Percentiles rank a stretch among this genome's conserved stretches.
These are phyloP conservation scores for Ichneumoninae sp. DNA, from an alignment of 2,888 invertebrate genomes.

Conservation along the genomic window DNA sequence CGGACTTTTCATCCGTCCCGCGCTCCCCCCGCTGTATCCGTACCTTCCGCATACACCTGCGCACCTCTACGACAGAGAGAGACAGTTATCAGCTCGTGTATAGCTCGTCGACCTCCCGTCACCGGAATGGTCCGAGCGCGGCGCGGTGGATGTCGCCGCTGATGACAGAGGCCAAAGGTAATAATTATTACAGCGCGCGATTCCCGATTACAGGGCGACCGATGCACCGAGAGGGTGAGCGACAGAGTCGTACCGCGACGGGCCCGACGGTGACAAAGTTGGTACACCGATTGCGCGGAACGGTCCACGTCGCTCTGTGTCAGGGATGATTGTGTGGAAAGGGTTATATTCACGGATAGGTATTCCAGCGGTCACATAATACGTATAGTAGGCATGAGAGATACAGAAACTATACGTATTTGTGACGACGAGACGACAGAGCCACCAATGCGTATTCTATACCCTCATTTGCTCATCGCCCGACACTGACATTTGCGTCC, in stretches of 20 bases:
- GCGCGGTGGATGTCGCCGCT: slow-evolving; percentile 79
- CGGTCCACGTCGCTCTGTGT: slow-evolving; percentile 37
- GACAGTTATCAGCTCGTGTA: slow-evolving; percentile 38
- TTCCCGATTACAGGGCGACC: slow-evolving; percentile 83
- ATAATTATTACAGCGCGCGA: slow-evolving; percentile 84
- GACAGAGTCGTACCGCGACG: slow-evolving; percentile 67
- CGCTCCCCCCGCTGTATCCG: slow-evolving; percentile 7
- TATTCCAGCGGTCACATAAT: slow-evolving; percentile 19
- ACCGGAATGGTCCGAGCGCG: slow-evolving; percentile 37
- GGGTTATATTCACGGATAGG: slow-evolving; percentile 34
- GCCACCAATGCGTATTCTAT: slow-evolving; percentile 65
- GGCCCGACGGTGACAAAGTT: slow-evolving; percentile 60
- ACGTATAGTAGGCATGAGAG: slow-evolving; percentile 24
- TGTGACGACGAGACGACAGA: slow-evolving; percentile 35
- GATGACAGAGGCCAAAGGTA: slow-evolving; percentile 82
- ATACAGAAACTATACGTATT: slow-evolving; percentile 58
- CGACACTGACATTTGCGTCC: slow-evolving; percentile 42
- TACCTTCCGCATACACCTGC: slow-evolving; percentile 31
- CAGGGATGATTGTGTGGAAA: slow-evolving; percentile 48
- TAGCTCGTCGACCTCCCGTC: slow-evolving; percentile 46
- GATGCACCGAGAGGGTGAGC: slow-evolving; percentile 35
- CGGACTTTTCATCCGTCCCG: slow-evolving; percentile 29
- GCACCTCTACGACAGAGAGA: slow-evolving; percentile 25
- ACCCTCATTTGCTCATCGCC: slow-evolving; percentile 67
- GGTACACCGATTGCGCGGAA: slow-evolving; percentile 65